A percentile compares a stretch with the other conserved stretches of the same genome.
These are phyloP conservation scores for Chauna torquata DNA, from an alignment of 2,113 vertebrate genomes.

Conservation along the genomic window DNA sequence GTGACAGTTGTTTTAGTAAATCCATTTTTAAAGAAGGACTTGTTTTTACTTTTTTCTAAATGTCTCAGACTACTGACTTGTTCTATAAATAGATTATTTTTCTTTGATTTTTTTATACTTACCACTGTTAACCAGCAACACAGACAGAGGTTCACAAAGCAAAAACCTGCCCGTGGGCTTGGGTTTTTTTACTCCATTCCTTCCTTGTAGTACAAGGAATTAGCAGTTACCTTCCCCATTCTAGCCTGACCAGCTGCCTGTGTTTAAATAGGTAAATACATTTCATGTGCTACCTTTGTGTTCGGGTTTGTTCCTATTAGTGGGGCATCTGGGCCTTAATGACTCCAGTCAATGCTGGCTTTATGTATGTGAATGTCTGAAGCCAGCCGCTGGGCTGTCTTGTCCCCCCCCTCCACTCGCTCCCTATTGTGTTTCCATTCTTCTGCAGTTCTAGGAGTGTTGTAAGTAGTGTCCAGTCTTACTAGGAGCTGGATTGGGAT, in stretches of 20 bases:
- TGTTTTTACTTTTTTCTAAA: constrained; percentile 89
- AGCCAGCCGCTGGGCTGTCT: constrained; percentile 72
- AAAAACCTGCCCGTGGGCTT: constrained; percentile 78
- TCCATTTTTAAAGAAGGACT: constrained; percentile 83
- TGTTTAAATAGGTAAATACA: constrained; percentile 76
- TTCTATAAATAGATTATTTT: constrained; percentile 88
- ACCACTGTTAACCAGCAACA: constrained; percentile 84
- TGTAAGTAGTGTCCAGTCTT: constrained; percentile 75
- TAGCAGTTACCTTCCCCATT: constrained; percentile 76
- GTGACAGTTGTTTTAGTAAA: constrained; percentile 83
- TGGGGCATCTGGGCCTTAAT: constrained; percentile 70
- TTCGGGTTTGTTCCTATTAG: constrained; percentile 73
- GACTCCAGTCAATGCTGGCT: constrained; percentile 65
- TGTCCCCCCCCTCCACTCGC: constrained; percentile 52
- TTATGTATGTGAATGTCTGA: constrained; percentile 73
- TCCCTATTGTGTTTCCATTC: constrained; percentile 72
- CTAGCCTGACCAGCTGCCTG: constrained; percentile 73
- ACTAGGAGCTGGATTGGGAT: constrained; percentile 75
- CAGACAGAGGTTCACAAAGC: constrained; percentile 79
- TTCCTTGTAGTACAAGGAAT: constrained; percentile 83
- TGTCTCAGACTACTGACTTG: constrained; percentile 86
- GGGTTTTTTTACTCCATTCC: constrained; percentile 76
- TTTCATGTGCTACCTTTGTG: constrained; percentile 74
- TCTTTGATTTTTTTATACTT: constrained; percentile 84
- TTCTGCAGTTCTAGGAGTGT: constrained; percentile 73